Evolutionary conservation across 2,113 vertebrate genomes (phyloP), one percentile per base, ranked within the genome.

Genomic region (Rana temporaria): DNA sequence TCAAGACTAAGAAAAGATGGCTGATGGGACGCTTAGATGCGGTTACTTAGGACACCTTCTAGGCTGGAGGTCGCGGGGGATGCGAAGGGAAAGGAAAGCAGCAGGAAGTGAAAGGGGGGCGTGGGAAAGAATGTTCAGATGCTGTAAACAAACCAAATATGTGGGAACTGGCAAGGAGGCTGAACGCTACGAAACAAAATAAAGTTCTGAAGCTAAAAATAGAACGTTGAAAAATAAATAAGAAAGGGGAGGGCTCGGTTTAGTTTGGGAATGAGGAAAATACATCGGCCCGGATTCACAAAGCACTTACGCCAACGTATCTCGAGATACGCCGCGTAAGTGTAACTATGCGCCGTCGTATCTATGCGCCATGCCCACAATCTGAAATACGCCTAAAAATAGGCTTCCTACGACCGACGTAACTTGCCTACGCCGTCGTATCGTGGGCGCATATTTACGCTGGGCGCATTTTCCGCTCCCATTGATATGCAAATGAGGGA

Each of bases 81-180:
- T 6, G 52, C 18, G 52, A 52, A 30, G 69, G 24, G 18, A 38
- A 19, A 22, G n/a, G 59, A 38, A 74, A 59, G 55, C 53, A 60
- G 55, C 71, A 74, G 71, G 71, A 74, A 74, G 71, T 60, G 53
- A 22, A 19, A 38, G 59, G 30, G 71, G 71, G 71, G 57, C 71
- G 19, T 74, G 71, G 71, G 71, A 74, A 74, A 30, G 71, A 74
- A 74, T 74, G 55, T 6, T 12, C 56, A n/a, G 15, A 18, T n/a
- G 1, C 4, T 19, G 70, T 20, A 73, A 32, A 73, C 70, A 22
- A n/a, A 26, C 56, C 53, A 20, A 74, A 73, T 34, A 59, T 59
- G 53, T 73, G 71, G 71, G 71, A 57, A 56, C 9, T 53, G 1
- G 52, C 48, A 6, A 4, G 26, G 34, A 26, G 12, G 26, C 4